A percentile compares a stretch with the other conserved stretches of the same genome.
Evolutionary conservation across 2,113 vertebrate genomes (phyloP).

Genomic region (Galemys pyrenaicus): DNA sequence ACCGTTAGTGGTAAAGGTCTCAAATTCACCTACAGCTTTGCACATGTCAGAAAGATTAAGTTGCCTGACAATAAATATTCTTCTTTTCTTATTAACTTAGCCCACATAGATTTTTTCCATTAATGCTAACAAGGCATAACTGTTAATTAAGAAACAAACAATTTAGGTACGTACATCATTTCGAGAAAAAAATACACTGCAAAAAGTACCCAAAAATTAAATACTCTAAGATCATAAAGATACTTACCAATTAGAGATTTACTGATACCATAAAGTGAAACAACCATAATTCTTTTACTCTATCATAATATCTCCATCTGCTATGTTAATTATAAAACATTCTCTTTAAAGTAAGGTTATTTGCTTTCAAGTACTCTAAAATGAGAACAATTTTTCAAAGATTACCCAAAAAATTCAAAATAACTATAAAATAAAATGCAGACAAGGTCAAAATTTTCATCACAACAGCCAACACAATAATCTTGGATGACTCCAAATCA

Average conservation of each 20-base stretch:
- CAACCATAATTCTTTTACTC: neutral
- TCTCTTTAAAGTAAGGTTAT: constrained; percentile 15
- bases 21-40: neutral
- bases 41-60: neutral
- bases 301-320: constrained; percentile 5
- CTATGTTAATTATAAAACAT: neutral
- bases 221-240: neutral
- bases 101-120: neutral
- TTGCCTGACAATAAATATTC: neutral
- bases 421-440: constrained; percentile 4
- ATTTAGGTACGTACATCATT: constrained; percentile 24
- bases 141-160: neutral
- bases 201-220: constrained; percentile 9
- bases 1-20: neutral
- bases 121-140: neutral
- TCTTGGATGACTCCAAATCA: neutral
- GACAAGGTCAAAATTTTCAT: neutral
- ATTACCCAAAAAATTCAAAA: neutral
- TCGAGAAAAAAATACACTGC: neutral
- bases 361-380: constrained; percentile 29
- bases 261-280: constrained; percentile 19
- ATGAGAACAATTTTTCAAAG: constrained; percentile 27
- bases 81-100: constrained; percentile 36
- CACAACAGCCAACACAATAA: neutral
- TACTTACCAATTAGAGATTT: neutral